Percentiles rank a stretch among this genome's conserved stretches.
Evolutionary conservation across 2,888 invertebrate genomes (phyloP).

Genomic region (Ormia ochracea): DNA sequence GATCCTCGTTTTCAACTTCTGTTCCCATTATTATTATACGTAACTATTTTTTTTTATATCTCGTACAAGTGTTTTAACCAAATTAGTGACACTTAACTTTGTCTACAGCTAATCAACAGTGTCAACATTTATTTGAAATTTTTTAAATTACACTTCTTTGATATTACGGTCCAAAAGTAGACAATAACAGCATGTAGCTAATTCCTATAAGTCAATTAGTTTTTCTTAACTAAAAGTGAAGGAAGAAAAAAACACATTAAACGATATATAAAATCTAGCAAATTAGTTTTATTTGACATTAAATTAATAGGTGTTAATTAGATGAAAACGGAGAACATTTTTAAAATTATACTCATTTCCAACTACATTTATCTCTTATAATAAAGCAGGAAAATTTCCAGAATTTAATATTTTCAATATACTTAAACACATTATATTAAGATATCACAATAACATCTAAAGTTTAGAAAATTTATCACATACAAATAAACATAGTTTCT

Average conservation of each 20-base stretch:
- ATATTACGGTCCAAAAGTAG: not conserved
- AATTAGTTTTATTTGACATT: not conserved
- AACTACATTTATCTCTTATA: no score
- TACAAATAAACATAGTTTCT: no score
- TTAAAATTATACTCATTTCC: no score
- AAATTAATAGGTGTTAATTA: not conserved
- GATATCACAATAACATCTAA: no score
- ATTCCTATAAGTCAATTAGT: slow-evolving; percentile 57
- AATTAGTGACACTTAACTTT: not conserved
- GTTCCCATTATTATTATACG: slow-evolving; percentile 48
- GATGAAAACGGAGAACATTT: no score
- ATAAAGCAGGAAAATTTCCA: no score
- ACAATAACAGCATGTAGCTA: slow-evolving; percentile 12
- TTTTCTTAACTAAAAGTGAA: slow-evolving; percentile 65
- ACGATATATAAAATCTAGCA: slow-evolving; percentile 7
- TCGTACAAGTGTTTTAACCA: slow-evolving; percentile 30
- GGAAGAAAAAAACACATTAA: slow-evolving; percentile 61
- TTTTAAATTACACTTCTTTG: not conserved
- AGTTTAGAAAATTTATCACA: no score
- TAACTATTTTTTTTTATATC: not conserved
- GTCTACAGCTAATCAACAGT: not conserved
- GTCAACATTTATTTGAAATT: not conserved
- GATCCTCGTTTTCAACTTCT: slow-evolving; percentile 51
- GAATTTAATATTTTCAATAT: no score
- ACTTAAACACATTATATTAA: no score